A percentile compares a stretch with the other conserved stretches of the same genome.
phyloP scores from a whole-genome alignment of 2,113 vertebrate species.

The Lamprotornis superbus region DNA sequence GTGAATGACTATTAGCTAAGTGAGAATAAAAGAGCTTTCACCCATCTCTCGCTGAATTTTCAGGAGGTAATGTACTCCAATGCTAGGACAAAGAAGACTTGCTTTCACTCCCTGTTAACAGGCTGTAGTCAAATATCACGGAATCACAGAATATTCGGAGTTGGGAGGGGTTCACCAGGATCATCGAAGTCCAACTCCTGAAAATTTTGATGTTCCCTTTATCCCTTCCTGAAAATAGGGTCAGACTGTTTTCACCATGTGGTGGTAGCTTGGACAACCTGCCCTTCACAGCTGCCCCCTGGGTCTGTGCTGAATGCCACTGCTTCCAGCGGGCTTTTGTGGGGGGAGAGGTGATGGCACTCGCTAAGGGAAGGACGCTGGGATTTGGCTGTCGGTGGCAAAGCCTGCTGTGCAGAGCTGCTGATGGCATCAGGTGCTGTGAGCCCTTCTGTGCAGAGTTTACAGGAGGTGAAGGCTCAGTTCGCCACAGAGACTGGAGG shows the following conservation, averaged over 20 bases:
- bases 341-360: background rate
- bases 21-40: background rate
- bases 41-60: background rate
- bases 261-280: background rate
- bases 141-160: background rate
- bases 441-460: background rate
- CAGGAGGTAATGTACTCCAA: background rate
- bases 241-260: background rate
- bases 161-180: background rate
- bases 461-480: background rate
- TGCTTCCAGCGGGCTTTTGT: accelerated
- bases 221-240: background rate
- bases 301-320: background rate
- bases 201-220: background rate
- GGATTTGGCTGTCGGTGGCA: background rate
- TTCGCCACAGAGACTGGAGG: background rate
- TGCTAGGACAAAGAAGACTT: slow-evolving; percentile 10
- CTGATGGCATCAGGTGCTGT: background rate
- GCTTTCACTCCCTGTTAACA: background rate
- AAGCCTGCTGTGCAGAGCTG: background rate
- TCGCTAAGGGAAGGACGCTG: accelerated
- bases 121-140: background rate
- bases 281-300: background rate
- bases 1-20: background rate
- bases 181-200: background rate